These are phyloP conservation scores for Centrocercus urophasianus DNA, from an alignment of 2,113 vertebrate genomes.

Conservation along the genomic window DNA sequence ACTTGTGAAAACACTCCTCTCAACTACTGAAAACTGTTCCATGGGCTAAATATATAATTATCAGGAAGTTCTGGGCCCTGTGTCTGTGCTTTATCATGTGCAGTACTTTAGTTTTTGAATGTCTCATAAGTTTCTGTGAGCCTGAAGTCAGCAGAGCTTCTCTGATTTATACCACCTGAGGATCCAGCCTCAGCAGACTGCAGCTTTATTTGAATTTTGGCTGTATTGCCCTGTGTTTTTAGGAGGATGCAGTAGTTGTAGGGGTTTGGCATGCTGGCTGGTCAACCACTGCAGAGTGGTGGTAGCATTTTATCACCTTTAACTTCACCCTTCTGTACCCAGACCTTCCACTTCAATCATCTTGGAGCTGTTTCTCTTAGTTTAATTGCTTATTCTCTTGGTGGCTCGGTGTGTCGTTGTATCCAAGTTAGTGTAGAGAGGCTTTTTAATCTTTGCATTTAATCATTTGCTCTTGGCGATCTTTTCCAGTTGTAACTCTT, in stretches of 20 bases:
- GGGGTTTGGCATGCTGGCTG: neutral
- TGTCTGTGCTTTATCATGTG: neutral
- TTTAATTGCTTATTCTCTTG: neutral
- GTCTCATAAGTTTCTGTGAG: neutral
- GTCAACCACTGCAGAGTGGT: neutral
- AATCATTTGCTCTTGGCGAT: neutral
- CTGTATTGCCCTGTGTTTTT: neutral
- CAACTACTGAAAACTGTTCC: neutral
- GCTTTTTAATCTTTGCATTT: neutral
- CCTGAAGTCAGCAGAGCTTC: neutral
- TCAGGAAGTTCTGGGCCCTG: neutral
- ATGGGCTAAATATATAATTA: neutral
- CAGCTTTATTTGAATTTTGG: neutral
- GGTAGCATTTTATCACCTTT: neutral
- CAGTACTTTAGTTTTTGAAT: neutral
- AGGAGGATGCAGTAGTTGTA: neutral
- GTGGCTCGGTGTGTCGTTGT: neutral
- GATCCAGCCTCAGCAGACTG: neutral
- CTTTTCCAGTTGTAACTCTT: neutral
- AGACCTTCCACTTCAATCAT: neutral
- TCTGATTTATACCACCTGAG: neutral
- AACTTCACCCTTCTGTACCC: neutral
- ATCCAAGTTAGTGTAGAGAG: neutral
- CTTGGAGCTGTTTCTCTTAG: neutral
- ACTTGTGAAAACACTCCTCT: neutral